Evolutionary conservation across 2,797 vertebrate genomes (phyloP).

Genomic region (Ceyx erithaca): DNA sequence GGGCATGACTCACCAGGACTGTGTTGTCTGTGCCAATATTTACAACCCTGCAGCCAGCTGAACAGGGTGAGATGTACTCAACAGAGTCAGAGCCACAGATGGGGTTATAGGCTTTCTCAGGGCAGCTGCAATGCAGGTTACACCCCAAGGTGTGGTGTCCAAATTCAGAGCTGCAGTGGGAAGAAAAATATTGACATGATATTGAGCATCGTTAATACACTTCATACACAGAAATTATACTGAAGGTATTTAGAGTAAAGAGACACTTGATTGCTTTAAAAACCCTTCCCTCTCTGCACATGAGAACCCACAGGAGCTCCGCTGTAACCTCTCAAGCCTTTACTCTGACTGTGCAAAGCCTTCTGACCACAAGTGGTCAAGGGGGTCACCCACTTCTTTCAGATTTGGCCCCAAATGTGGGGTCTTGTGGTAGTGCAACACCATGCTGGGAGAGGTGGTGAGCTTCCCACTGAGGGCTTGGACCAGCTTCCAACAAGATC

Average conservation of each 20-base stretch:
- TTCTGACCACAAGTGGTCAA: not conserved
- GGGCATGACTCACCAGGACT: constrained; percentile 67
- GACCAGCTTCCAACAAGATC: not conserved
- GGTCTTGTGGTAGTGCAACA: not conserved
- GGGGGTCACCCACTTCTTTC: not conserved
- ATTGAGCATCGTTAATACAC: fast-evolving
- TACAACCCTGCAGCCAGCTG: constrained; percentile 82
- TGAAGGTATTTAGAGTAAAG: fast-evolving
- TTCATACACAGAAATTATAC: fast-evolving
- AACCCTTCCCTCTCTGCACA: fast-evolving
- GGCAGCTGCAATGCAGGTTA: constrained; percentile 78
- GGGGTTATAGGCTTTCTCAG: constrained; percentile 83
- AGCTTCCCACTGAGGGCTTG: not conserved
- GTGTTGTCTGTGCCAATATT: fast-evolving
- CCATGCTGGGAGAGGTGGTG: not conserved
- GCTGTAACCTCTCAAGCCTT: fast-evolving
- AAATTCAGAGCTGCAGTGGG: not conserved
- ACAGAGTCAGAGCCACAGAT: constrained; percentile 82
- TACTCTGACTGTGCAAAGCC: not conserved
- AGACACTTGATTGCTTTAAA: fast-evolving
- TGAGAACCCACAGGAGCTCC: not conserved
- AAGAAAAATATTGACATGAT: not conserved
- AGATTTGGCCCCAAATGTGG: fast-evolving
- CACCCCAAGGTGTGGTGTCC: constrained; percentile 29
- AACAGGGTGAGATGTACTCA: constrained; percentile 90